These are phyloP conservation scores for Drosophila limbata DNA, from an alignment of 2,888 invertebrate species.

Conservation along the genomic window DNA sequence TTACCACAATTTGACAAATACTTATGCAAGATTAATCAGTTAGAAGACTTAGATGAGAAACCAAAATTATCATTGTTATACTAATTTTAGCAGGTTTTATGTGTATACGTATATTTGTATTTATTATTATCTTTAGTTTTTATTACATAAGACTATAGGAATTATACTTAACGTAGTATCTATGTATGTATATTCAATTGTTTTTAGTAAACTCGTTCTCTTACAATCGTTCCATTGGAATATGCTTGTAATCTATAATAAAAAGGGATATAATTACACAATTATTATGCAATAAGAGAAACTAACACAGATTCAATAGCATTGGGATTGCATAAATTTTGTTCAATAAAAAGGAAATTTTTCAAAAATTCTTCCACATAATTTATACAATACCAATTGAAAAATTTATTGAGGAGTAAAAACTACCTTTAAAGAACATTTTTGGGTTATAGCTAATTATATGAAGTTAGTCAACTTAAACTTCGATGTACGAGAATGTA, in stretches of 20 bases:
- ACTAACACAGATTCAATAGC: not conserved
- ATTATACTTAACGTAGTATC: conserved; percentile 56
- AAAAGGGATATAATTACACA: conserved; percentile 1
- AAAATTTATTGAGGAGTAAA: not conserved
- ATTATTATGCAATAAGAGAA: not conserved
- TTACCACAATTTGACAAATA: not conserved
- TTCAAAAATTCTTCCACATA: not conserved
- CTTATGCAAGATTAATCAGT: not conserved
- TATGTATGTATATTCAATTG: conserved; percentile 38
- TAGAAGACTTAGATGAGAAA: not conserved
- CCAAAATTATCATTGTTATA: not conserved
- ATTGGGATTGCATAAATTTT: conserved; percentile 12
- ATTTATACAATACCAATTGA: conserved; percentile 10
- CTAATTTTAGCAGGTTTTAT: conserved; percentile 4
- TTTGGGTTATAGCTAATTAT: conserved; percentile 27
- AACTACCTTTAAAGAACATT: conserved; percentile 51
- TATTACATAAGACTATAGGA: conserved; percentile 73
- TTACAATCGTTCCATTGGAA: conserved; percentile 64
- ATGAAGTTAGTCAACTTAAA: conserved; percentile 65
- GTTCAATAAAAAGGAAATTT: not conserved
- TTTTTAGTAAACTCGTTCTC: conserved; percentile 49
- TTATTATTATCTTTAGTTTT: conserved; percentile 48
- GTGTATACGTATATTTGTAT: conserved; percentile 43
- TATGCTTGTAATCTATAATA: conserved; percentile 45
- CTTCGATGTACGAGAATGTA: conserved; percentile 49